Base-by-base conservation (phyloP, 1,140 invertebrate species). In the Parasteatoda tepidariorum region DNA sequence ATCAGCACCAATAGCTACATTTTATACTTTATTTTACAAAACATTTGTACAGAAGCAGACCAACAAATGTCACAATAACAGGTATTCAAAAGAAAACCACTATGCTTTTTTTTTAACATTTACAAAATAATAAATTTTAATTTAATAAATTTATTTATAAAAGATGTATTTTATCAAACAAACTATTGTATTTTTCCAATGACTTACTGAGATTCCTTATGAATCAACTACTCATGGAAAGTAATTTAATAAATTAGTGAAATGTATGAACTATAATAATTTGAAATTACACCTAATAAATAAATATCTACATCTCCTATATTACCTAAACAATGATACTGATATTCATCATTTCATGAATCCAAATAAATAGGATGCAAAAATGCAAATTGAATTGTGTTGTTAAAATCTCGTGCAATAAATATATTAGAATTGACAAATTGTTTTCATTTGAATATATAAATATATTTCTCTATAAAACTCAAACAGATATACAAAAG, bases 31-130 rank as follows among this genome's bases (percentile, higher is more conserved):
- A 79, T 55, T 79, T 68, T 79, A 79, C 76, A 79, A 67, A 79
- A 79, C 64, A 79, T 79, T 79, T 79, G 62, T 79, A 79, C 75
- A 79, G 62, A 79, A 79, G 75, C 75, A 79, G 67, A 79, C 75
- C 75, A 79, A 61, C 38, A 76, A 75, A 79, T 79, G 75, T 67
- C 62, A 79, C 54, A 78, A 59, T 66, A 79, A 76, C 64, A 76
- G 57, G 24, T 76, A 79, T 79, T 68, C 22, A 67, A 79, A 79
- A 79, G 48, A 67, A 59, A 79, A 55, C 57, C 62, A 67, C 38
- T 67, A 66, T 79, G 48, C 30, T n/a, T n/a, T 68, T 68, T 79
- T 33, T 48, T 13, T 57, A 68, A 66, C 31, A 13, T 79, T 76
- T 59, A 64, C 66, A 41, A 64, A 54, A 76, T 26, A 26, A 76